Evolutionary conservation across 30 jellyfish, hydroid and myxozoan genomes (phyloP), one percentile per base, ranked within the genome.

Genomic region (Morbakka virulenta): DNA sequence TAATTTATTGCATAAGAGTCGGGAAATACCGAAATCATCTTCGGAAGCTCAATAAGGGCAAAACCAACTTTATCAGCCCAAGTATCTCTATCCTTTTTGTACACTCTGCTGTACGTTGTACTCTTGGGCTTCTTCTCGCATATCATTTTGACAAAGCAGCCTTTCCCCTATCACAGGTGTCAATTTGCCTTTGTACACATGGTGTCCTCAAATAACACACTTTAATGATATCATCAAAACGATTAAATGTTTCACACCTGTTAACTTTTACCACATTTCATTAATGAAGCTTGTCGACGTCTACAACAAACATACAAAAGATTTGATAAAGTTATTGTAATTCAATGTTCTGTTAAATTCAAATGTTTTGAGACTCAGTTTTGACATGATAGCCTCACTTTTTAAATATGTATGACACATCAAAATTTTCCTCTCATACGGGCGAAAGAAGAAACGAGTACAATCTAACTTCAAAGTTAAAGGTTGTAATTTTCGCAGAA

Each of bases 201-300:
- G 72, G 72, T 61, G 72, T 61, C 72, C 72, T 61, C 72, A 4
- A 11, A 21, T 24, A 61, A 61, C 72, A 61, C 72, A 61, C 17
- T 41, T 17, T 6, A 41, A 41, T 41, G 57, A 41, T 41, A 41
- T 17, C 57, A 41, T 9, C 17, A 41, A 41, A 41, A 41, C 57
- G 17, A 6, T 41, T 41, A 41, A 41, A 41, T 41, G 57, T 21
- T 11, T 61, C 24, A 61, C 72, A 61, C 24, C 28, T 61, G 11
- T 21, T 4, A 61, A 12, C 72, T 61, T 24, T n/a, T 61, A 24
- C 72, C 72, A 61, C 21, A 61, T 61, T 61, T 61, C 21, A 9
- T 61, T 11, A 11, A 12, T 61, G 62, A 47, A 47, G 62, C 62
- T n/a, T n/a, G n/a, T n/a, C n/a, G n/a, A n/a, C n/a, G n/a, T n/a